Percentiles rank a stretch among this genome's conserved stretches.
Conservation (phyloP, 2,888 invertebrate genomes). For the Tortricodes alternella region DNA sequence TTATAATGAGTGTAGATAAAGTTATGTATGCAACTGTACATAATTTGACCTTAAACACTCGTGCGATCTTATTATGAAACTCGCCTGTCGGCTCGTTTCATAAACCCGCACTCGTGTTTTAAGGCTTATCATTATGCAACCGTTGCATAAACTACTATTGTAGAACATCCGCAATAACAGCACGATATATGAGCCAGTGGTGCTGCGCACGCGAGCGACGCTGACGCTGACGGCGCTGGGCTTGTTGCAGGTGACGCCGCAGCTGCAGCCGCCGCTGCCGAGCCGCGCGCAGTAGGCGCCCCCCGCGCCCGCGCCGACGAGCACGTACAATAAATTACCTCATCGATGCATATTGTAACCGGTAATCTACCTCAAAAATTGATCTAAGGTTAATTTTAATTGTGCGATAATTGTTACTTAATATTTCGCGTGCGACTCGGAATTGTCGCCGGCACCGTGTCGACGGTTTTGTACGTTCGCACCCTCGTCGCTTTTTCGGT, state of each 20-base stretch:
- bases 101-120: no score
- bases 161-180: no score
- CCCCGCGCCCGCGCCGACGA: constrained; percentile 36
- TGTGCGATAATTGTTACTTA: constrained; percentile 81
- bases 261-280: constrained; percentile 83
- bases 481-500: constrained; percentile 55
- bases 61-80: no score
- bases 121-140: no score
- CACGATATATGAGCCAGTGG: no score
- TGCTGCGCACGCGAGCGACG: no score
- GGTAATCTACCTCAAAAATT: constrained; percentile 79
- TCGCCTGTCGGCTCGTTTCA: no score
- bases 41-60: no score
- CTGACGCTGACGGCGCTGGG: no score
- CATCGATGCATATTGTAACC: constrained; percentile 76
- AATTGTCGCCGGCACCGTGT: constrained; percentile 74
- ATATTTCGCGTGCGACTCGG: constrained; percentile 72
- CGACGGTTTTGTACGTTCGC: constrained; percentile 66
- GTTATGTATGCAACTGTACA: no score
- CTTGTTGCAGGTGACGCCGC: constrained; percentile 74
- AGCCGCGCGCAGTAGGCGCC: constrained; percentile 84
- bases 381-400: constrained; percentile 74
- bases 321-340: constrained; percentile 76
- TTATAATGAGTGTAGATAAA: no score
- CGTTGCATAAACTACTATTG: no score